phyloP scores from a whole-genome alignment of 2,888 invertebrate species.

The Polylopha cassiicola region DNA sequence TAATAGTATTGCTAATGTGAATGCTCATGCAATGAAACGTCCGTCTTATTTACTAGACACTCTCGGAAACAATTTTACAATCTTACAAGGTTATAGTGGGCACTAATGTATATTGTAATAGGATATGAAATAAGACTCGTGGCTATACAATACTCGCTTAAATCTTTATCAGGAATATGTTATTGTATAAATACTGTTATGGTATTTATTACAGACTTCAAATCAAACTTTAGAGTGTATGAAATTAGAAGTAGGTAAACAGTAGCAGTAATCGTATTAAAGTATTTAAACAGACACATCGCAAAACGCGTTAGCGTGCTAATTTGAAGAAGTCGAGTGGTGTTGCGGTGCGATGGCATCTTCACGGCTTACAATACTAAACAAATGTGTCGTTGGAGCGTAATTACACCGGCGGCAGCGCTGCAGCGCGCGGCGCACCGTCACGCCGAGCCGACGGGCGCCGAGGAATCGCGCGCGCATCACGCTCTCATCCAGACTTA shows the following conservation, averaged over 20 bases:
- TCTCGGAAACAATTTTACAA: neutral
- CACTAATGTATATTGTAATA: too few relatives aligned
- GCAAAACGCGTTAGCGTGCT: constrained; percentile 52
- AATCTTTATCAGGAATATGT: too few relatives aligned
- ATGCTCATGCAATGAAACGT: too few relatives aligned
- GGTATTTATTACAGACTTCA: too few relatives aligned
- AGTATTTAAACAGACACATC: too few relatives aligned
- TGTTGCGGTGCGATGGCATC: constrained; percentile 68
- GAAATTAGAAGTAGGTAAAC: too few relatives aligned
- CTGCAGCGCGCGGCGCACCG: constrained; percentile 32
- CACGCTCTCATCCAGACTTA: constrained; percentile 69
- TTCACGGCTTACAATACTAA: constrained; percentile 75
- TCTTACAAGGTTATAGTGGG: neutral
- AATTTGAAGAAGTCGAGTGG: constrained; percentile 65
- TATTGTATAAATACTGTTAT: too few relatives aligned
- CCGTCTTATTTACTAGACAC: neutral
- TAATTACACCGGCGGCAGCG: constrained; percentile 56
- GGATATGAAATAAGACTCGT: too few relatives aligned
- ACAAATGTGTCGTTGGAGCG: constrained; percentile 71
- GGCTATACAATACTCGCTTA: too few relatives aligned
- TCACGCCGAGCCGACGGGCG: constrained; percentile 39
- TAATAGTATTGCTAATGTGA: neutral
- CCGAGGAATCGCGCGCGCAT: constrained; percentile 64
- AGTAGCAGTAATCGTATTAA: constrained; percentile 6
- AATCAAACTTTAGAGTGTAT: too few relatives aligned